Percentiles rank a stretch among this genome's conserved stretches.
phyloP scores from a whole-genome alignment of 2,113 vertebrate species.

The Cavia porcellus region DNA sequence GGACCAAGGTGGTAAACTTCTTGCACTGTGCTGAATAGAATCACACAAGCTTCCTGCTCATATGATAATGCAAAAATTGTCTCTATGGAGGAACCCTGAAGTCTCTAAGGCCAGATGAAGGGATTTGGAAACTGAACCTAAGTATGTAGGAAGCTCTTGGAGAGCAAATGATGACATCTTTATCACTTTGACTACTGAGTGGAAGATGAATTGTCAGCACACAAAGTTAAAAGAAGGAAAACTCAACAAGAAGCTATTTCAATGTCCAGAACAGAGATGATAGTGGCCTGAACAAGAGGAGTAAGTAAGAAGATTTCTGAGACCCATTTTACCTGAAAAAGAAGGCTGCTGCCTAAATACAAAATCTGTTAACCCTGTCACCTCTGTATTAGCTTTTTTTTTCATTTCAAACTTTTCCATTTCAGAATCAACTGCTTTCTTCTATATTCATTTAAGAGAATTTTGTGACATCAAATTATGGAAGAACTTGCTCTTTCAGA shows the following conservation, averaged over 20 bases:
- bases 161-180: constrained; percentile 9
- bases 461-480: constrained; percentile 47
- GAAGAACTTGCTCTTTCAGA: constrained; percentile 63
- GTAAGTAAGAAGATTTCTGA: background rate
- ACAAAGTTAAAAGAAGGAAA: background rate
- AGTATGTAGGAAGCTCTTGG: background rate
- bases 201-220: background rate
- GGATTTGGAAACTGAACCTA: background rate
- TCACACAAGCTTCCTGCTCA: fast-evolving
- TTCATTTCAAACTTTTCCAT: background rate
- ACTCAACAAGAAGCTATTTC: background rate
- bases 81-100: background rate
- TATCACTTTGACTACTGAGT: background rate
- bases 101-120: background rate
- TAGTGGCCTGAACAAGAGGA: background rate
- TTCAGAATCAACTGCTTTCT: constrained; percentile 34
- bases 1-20: background rate
- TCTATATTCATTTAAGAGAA: constrained; percentile 49
- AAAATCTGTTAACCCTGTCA: background rate
- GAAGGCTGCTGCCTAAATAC: background rate
- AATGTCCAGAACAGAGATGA: background rate
- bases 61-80: background rate
- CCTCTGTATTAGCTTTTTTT: background rate
- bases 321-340: background rate
- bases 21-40: background rate